Evolutionary conservation across 2,113 vertebrate species (phyloP), one percentile per base, ranked within the genome.

Genomic region (Malurus melanocephalus): DNA sequence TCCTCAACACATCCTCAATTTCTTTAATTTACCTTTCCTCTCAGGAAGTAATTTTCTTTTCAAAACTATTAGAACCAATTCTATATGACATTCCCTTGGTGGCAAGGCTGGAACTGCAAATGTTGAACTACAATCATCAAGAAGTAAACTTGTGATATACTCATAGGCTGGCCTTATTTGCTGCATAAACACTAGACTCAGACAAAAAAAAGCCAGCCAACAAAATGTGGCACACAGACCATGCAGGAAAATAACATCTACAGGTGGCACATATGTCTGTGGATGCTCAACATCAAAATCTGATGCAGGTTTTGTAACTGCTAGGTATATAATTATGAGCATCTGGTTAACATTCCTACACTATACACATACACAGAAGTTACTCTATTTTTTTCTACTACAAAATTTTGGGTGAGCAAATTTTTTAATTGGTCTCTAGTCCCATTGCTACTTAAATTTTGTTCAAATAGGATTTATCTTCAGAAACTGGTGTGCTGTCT

Each of bases 401-500:
- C 30, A 62, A 96, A 93, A 88, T 68, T 51, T 33, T 5, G 5
- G 28, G 57, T 83, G n/a, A 82, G 67, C 51, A 16, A 78, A 59
- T 85, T 92, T 92, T 90, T 89, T 94, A 94, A 94, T 28, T 84
- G 73, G 49, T 57, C 27, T 93, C 45, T 80, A 90, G 72, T 90
- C 73, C 94, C 84, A 89, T 17, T 92, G 51, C 30, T 90, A 71
- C 73, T 91, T 89, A 86, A 94, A 95, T 76, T 94, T 88, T 90
- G 86, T 80, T 87, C 59, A 73, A 74, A 51, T 35, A 72, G 61
- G 71, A 90, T 84, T 94, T 77, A 76, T 48, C 81, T 92, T 94
- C 74, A 66, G 38, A 68, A 42, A 76, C 30, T 68, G 66, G 42
- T 87, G 30, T 90, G 40, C 60, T 91, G 10, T 66, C 83, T 73